Evolutionary conservation across 2,113 vertebrate species (phyloP).

Genomic region (Spizaetus ornatus): DNA sequence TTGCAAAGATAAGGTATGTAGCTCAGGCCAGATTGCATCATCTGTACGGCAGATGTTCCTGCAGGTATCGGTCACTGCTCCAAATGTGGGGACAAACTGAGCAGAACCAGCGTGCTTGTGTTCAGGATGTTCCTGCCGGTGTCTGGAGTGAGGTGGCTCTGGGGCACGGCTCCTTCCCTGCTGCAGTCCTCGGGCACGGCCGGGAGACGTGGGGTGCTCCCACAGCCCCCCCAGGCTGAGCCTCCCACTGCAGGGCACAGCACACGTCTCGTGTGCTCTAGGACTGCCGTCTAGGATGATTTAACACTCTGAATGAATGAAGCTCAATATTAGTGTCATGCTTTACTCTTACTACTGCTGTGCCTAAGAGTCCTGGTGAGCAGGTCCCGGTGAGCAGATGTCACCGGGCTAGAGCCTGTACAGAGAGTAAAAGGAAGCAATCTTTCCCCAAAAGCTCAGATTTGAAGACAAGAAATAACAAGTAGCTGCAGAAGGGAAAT

Average conservation of each 20-base stretch:
- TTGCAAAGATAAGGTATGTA: not conserved
- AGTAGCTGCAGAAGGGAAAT: not conserved
- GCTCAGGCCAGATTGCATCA: not conserved
- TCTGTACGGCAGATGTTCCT: no score
- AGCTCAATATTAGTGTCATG: not conserved
- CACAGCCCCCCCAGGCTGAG: not conserved
- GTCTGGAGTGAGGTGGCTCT: not conserved
- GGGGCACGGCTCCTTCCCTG: not conserved
- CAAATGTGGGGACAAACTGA: not conserved
- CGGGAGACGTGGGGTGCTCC: not conserved
- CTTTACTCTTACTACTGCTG: not conserved
- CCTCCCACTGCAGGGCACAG: not conserved
- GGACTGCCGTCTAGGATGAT: no score
- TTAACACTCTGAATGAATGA: not conserved
- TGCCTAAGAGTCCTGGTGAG: not conserved
- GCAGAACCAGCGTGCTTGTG: not conserved
- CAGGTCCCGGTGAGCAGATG: not conserved
- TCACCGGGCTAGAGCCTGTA: no score
- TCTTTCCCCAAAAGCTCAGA: not conserved
- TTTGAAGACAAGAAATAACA: not conserved
- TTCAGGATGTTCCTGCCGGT: not conserved
- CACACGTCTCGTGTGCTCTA: not conserved
- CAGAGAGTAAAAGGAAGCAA: no score
- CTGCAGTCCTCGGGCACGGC: not conserved
- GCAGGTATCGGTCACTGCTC: no score